Conservation (phyloP, 2,113 vertebrate genomes). For the Tiliqua scincoides region DNA sequence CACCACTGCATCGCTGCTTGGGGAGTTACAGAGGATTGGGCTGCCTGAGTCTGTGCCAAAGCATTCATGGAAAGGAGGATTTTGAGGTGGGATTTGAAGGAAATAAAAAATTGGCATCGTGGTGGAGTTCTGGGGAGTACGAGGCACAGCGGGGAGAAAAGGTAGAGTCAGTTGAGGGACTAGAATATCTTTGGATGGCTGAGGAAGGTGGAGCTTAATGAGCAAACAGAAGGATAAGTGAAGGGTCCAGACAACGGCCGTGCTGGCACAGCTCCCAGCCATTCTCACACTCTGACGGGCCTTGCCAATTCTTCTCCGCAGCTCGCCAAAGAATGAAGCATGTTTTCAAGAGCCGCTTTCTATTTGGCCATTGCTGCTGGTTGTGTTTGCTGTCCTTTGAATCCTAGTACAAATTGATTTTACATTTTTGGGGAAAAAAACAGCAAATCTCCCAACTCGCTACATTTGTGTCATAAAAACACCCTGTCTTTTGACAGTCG, state of each 20-base stretch:
- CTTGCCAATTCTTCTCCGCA: not conserved
- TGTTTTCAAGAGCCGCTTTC: not conserved
- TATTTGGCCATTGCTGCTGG: not conserved
- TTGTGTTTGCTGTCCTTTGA: conserved; percentile 24
- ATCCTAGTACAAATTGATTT: conserved; percentile 7
- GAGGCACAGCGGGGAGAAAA: too few species aligned
- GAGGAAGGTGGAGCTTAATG: too few species aligned
- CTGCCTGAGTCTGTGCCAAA: too few species aligned
- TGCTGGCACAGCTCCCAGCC: too few species aligned
- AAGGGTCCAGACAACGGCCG: too few species aligned
- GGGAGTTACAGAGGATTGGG: too few species aligned
- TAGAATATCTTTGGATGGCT: too few species aligned
- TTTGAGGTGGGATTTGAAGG: not conserved
- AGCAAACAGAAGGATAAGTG: too few species aligned
- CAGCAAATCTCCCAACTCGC: conserved; percentile 22
- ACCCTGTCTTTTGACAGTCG: conserved; percentile 5
- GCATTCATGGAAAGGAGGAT: not conserved
- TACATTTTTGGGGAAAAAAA: not conserved
- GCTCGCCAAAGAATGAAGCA: not conserved
- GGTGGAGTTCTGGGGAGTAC: not conserved
- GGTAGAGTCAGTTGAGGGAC: too few species aligned
- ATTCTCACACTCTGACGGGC: not conserved
- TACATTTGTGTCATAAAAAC: not conserved
- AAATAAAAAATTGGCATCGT: not conserved
- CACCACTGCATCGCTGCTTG: too few species aligned